Evolutionary conservation across 2,113 vertebrate genomes (phyloP).

Genomic region (Murina feae): DNA sequence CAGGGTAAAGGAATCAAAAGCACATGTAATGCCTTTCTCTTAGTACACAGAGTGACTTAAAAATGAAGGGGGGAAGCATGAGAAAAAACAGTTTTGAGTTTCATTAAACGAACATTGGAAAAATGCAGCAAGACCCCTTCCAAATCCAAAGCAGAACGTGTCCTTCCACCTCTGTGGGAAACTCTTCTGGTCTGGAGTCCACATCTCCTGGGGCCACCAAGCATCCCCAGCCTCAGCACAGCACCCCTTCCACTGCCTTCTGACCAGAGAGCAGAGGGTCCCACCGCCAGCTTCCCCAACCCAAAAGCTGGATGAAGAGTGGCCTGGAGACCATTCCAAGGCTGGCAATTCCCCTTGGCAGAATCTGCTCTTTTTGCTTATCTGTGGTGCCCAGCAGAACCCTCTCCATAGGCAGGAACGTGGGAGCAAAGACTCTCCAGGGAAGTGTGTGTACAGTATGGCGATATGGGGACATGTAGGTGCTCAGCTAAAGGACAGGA

Average conservation of each 20-base stretch:
- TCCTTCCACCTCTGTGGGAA: constrained; percentile 59
- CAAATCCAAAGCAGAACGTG: constrained; percentile 66
- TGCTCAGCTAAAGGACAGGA: background rate
- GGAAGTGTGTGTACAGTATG: background rate
- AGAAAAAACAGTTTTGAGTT: constrained; percentile 65
- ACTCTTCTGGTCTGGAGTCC: constrained; percentile 52
- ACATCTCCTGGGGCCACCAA: constrained; percentile 41
- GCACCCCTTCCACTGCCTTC: background rate
- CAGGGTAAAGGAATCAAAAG: constrained; percentile 62
- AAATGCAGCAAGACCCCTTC: constrained; percentile 57
- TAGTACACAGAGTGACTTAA: constrained; percentile 28
- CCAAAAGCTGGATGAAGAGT: background rate
- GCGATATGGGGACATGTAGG: background rate
- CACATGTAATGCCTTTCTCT: constrained; percentile 51
- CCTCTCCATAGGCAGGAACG: background rate
- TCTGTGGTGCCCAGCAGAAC: background rate
- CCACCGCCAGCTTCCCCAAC: background rate
- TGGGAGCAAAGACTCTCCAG: background rate
- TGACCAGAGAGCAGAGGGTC: background rate
- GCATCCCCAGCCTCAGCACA: background rate
- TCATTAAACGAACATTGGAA: constrained; percentile 65
- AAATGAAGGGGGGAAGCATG: constrained; percentile 43
- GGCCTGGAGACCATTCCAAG: background rate
- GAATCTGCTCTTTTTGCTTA: background rate
- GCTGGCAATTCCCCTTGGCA: background rate